Conservation (phyloP, 2,888 invertebrate genomes). For the Brachypterus glaber region DNA sequence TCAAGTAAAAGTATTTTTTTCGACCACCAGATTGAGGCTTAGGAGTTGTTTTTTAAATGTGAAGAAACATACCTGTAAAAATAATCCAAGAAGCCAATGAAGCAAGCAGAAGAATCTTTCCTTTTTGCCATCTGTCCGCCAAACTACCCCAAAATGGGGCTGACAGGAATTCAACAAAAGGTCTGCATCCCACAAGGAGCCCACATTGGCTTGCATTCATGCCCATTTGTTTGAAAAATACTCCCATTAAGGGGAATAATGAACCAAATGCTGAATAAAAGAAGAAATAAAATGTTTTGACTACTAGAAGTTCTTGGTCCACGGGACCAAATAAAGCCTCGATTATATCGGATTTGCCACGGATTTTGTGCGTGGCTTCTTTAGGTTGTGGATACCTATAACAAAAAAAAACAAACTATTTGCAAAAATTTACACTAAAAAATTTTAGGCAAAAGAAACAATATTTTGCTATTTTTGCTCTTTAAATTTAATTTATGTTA, state of each 20-base stretch:
- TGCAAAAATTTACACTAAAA: neutral
- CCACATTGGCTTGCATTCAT: conserved; percentile 97
- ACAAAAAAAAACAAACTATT: conserved; percentile 10
- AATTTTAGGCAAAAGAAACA: neutral
- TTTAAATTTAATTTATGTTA: neutral
- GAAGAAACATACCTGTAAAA: too few species aligned
- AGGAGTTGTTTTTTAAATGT: too few species aligned
- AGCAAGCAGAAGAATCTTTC: conserved; percentile 77
- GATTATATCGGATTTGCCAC: conserved; percentile 74
- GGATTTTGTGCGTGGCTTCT: conserved; percentile 82
- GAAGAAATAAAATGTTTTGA: conserved; percentile 98
- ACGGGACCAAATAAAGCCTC: conserved; percentile 75
- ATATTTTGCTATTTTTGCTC: neutral
- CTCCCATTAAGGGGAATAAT: conserved; percentile 94
- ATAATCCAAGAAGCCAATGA: conserved; percentile 93
- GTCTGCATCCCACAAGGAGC: conserved; percentile 86
- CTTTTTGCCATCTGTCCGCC: conserved; percentile 79
- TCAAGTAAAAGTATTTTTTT: too few species aligned
- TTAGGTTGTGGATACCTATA: conserved; percentile 73
- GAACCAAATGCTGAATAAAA: conserved; percentile 99
- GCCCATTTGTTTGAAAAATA: conserved; percentile 96
- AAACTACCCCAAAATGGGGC: conserved; percentile 97
- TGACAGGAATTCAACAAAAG: conserved; percentile 93
- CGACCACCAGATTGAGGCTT: too few species aligned
- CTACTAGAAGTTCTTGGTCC: conserved; percentile 85